phyloP scores from a whole-genome alignment of 2,113 vertebrate genomes.

The Phainopepla nitens region DNA sequence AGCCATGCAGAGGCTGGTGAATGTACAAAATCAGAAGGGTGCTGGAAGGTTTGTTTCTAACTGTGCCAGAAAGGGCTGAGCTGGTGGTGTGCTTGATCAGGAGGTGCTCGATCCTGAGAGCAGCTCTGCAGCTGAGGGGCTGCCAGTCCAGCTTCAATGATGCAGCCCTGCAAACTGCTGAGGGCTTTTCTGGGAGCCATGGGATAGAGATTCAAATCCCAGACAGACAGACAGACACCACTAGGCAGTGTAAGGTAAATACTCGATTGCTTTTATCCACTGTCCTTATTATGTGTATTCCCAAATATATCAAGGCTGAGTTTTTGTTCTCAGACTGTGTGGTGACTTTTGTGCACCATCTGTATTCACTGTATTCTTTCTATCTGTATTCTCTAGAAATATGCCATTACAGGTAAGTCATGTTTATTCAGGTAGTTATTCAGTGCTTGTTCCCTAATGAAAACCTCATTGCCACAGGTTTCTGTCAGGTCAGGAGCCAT shows the following conservation, averaged over 20 bases:
- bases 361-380: not conserved
- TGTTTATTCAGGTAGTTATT: not conserved
- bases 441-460: not conserved
- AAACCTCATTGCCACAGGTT: not conserved
- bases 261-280: not conserved
- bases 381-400: not conserved
- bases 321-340: not conserved
- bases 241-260: not conserved
- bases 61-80: not conserved
- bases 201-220: not conserved
- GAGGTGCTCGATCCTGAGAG: not conserved
- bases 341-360: not conserved
- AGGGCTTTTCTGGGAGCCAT: not conserved
- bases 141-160: not conserved
- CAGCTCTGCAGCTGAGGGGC: not conserved
- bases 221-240: not conserved
- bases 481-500: not conserved
- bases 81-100: not conserved
- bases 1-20: not conserved
- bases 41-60: not conserved
- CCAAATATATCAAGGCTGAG: not conserved
- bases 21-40: not conserved
- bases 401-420: not conserved
- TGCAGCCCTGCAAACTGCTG: not conserved
- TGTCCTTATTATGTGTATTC: not conserved